Conservation (phyloP, 2,888 invertebrate species). For the Chydorus sphaericus region DNA sequence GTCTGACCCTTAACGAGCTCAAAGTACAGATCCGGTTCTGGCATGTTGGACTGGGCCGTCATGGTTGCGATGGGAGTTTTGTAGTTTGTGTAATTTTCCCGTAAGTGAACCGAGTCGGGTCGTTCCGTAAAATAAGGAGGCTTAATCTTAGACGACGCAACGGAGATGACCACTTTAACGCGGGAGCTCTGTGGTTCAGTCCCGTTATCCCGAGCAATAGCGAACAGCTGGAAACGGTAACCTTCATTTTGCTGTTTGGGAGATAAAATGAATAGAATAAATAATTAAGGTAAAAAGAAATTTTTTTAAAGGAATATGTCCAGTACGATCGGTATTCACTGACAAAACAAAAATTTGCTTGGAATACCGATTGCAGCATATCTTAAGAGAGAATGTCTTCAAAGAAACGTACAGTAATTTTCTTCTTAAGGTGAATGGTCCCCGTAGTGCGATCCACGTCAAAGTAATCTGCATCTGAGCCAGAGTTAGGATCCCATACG, state of each 20-base stretch:
- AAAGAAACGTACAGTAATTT: constrained; percentile 35
- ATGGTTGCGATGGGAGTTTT: constrained; percentile 51
- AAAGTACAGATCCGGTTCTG: constrained; percentile 54
- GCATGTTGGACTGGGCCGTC: constrained; percentile 61
- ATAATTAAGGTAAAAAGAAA: neutral
- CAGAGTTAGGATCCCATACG: constrained; percentile 28
- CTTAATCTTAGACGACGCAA: constrained; percentile 76
- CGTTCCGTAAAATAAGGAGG: constrained; percentile 55
- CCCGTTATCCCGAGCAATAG: constrained; percentile 66
- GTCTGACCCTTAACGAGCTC: constrained; percentile 67
- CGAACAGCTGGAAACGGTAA: constrained; percentile 51
- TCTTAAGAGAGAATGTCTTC: neutral
- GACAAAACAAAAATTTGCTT: no score
- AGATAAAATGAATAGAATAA: neutral
- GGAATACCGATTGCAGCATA: neutral
- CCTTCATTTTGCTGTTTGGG: constrained; percentile 25
- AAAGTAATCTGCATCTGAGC: constrained; percentile 48
- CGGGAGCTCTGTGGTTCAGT: constrained; percentile 44
- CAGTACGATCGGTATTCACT: neutral
- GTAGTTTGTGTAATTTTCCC: constrained; percentile 60
- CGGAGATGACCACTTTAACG: constrained; percentile 65
- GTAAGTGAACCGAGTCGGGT: constrained; percentile 35
- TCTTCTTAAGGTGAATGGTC: constrained; percentile 55
- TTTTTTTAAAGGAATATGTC: neutral
- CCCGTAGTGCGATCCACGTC: constrained; percentile 67